Conservation (phyloP, 2,797 vertebrate genomes). For the Chiroxiphia lanceolata region DNA sequence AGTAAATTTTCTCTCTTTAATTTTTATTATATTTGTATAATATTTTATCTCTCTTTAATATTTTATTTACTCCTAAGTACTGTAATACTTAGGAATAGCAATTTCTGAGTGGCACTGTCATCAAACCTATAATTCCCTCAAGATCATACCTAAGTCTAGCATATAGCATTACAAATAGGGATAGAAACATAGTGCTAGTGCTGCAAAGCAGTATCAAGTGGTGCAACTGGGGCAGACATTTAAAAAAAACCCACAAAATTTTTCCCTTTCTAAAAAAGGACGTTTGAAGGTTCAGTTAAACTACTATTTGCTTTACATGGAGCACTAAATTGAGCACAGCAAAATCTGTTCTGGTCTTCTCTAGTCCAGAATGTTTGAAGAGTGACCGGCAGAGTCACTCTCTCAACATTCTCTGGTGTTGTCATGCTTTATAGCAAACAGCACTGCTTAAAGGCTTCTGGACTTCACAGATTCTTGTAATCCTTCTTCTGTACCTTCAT, state of each 20-base stretch:
- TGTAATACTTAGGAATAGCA: not conserved
- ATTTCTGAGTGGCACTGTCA: not conserved
- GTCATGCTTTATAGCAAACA: not conserved
- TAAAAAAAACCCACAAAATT: not conserved
- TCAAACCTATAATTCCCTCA: not conserved
- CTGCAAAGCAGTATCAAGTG: not conserved
- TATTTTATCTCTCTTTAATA: not conserved
- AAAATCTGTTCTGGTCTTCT: not conserved
- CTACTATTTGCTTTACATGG: not conserved
- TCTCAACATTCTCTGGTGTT: not conserved
- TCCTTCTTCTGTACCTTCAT: not conserved
- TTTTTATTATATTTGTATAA: not conserved
- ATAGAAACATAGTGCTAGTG: not conserved
- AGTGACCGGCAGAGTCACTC: not conserved
- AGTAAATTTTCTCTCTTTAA: not conserved
- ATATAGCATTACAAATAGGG: not conserved
- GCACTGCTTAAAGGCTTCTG: not conserved
- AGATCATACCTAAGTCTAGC: not conserved
- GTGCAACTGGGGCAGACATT: fast-evolving
- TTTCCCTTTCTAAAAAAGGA: not conserved
- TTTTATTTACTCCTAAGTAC: not conserved
- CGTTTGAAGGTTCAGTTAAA: not conserved
- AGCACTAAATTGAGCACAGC: not conserved
- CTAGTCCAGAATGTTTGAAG: not conserved
- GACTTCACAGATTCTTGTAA: not conserved